A percentile compares a stretch with the other conserved stretches of the same genome.
Conservation (phyloP, 1,140 invertebrate species). For the Drosophila baimaii region DNA sequence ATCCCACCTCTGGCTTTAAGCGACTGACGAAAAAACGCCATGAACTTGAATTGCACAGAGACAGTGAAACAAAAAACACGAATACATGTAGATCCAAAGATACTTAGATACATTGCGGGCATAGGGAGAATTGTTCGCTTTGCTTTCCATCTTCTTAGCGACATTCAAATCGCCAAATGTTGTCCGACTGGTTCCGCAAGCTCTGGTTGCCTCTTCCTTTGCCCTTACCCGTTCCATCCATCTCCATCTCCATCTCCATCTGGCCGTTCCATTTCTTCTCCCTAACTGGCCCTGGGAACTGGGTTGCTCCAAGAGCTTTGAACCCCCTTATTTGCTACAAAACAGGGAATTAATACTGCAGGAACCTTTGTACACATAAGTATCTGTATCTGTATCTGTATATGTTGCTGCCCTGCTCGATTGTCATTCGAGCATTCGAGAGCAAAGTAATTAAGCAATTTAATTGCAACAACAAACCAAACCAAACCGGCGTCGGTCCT, state of each 20-base stretch:
- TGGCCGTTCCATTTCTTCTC: constrained; percentile 12
- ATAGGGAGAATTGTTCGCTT: constrained; percentile 23
- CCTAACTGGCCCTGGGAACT: constrained; percentile 45
- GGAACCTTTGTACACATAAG: constrained; percentile 7
- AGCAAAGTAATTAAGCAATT: constrained; percentile 33
- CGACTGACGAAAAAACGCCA: constrained; percentile 37
- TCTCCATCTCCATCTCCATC: background rate
- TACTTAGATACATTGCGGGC: constrained; percentile 25
- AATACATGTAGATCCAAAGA: constrained; percentile 15
- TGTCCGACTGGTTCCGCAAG: constrained; percentile 47
- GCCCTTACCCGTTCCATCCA: background rate
- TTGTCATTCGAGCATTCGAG: constrained; percentile 6
- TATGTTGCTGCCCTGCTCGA: constrained; percentile 3
- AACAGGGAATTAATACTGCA: constrained; percentile 19
- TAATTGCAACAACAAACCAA: constrained; percentile 20
- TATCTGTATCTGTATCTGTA: constrained; percentile 24
- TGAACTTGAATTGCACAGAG: constrained; percentile 62
- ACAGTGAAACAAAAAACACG: constrained; percentile 16
- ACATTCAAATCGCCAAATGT: constrained; percentile 47
- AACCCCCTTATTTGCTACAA: constrained; percentile 11
- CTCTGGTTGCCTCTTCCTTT: background rate
- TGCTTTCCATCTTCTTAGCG: constrained; percentile 45
- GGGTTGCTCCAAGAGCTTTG: constrained; percentile 25
- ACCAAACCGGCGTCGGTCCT: background rate
- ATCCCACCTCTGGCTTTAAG: constrained; percentile 12